These are phyloP conservation scores for Pterocles gutturalis DNA, from an alignment of 2,113 vertebrate species.

Conservation along the genomic window DNA sequence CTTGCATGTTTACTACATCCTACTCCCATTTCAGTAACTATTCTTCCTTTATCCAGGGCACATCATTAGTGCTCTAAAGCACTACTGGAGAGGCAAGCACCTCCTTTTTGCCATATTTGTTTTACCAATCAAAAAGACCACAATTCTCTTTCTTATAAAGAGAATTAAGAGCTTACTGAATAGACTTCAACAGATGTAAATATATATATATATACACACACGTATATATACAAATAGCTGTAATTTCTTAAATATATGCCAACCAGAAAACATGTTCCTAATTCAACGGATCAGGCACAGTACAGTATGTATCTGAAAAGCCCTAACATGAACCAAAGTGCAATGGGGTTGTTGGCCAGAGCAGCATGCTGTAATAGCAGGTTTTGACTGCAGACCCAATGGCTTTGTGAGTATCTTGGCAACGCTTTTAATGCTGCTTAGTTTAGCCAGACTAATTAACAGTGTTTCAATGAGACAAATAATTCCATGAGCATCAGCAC, in stretches of 20 bases:
- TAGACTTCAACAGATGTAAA: background rate
- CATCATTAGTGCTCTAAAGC: background rate
- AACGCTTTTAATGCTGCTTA: slow-evolving; percentile 12
- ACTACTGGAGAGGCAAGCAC: background rate
- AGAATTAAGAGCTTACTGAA: background rate
- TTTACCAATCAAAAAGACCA: background rate
- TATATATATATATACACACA: fast-evolving
- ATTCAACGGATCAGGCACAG: background rate
- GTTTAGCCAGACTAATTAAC: slow-evolving; percentile 50
- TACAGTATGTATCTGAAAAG: background rate
- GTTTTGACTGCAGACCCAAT: background rate
- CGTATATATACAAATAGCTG: background rate
- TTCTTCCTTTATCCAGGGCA: background rate
- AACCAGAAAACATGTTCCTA: background rate
- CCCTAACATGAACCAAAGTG: background rate
- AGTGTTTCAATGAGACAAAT: slow-evolving; percentile 13
- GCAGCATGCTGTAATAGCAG: background rate
- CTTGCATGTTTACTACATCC: background rate
- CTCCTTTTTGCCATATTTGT: background rate
- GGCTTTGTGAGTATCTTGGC: slow-evolving; percentile 18
- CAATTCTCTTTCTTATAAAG: background rate
- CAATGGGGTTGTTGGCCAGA: background rate
- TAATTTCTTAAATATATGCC: background rate
- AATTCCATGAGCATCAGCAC: background rate
- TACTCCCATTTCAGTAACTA: background rate